Evolutionary conservation across 2,113 vertebrate genomes (phyloP).

Genomic region (Accipiter cooperii): DNA sequence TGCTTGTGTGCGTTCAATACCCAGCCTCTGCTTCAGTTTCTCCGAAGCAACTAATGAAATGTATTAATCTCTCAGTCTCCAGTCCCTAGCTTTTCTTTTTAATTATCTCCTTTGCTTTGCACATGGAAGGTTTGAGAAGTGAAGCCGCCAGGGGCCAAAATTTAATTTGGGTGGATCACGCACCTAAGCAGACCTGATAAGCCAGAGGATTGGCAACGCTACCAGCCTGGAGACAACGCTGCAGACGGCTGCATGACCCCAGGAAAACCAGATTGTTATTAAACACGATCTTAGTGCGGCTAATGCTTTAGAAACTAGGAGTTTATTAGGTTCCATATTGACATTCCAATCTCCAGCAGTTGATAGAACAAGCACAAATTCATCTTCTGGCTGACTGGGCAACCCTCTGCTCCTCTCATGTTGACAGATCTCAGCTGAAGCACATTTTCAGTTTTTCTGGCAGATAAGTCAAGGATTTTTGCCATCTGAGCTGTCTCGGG

Average conservation of each 20-base stretch:
- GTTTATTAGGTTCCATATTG: constrained; percentile 33
- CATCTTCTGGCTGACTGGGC: constrained; percentile 36
- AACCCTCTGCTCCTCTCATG: background rate
- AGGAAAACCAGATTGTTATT: background rate
- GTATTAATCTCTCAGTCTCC: background rate
- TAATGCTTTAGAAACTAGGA: background rate
- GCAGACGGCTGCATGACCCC: background rate
- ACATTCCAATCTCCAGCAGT: background rate
- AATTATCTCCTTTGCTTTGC: background rate
- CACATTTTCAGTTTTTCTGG: constrained; percentile 26
- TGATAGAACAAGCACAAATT: constrained; percentile 13
- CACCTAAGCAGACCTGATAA: background rate
- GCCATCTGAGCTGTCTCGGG: constrained; percentile 22
- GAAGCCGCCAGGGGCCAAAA: background rate
- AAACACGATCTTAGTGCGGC: background rate
- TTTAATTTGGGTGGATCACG: background rate
- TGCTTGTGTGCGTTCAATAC: background rate
- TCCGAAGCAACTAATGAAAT: background rate
- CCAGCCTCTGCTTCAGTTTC: background rate
- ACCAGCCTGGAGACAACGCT: background rate
- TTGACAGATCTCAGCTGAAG: constrained; percentile 1
- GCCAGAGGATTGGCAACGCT: background rate
- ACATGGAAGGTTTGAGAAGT: background rate
- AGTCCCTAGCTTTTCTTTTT: background rate
- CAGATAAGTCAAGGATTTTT: constrained; percentile 3